Percentiles rank a stretch among this genome's conserved stretches.
Evolutionary conservation across 2,113 vertebrate genomes (phyloP).

Genomic region (Carassius carassius): DNA sequence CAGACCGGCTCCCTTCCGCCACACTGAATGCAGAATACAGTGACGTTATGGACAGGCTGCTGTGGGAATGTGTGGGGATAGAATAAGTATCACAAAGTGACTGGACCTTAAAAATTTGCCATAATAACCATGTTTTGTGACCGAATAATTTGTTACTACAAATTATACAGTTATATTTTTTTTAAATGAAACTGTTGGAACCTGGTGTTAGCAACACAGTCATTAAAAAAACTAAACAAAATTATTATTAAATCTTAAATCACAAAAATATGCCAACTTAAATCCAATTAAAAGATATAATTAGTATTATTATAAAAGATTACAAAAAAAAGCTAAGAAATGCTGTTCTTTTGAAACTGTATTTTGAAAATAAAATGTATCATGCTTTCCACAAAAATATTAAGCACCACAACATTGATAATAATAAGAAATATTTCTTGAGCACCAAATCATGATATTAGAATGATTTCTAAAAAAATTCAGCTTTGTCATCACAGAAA

Average conservation of each 20-base stretch:
- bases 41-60: not conserved
- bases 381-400: not conserved
- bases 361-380: not conserved
- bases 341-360: too few species aligned
- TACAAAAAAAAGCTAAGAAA: not conserved
- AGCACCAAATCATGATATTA: not conserved
- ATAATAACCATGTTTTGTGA: not conserved
- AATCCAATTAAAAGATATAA: not conserved
- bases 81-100: not conserved
- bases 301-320: too few species aligned
- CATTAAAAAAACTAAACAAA: not conserved
- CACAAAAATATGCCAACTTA: not conserved
- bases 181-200: not conserved
- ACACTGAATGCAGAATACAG: not conserved
- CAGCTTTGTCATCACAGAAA: too few species aligned
- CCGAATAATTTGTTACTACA: not conserved
- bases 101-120: not conserved
- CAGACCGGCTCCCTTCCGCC: conserved; percentile 9
- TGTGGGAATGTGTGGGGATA: not conserved
- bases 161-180: not conserved
- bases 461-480: not conserved
- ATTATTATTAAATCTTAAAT: not conserved
- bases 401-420: not conserved
- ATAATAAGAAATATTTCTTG: not conserved
- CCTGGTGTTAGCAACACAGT: not conserved